Conservation (phyloP, 1,140 invertebrate species). For the Callitettix versicolor region DNA sequence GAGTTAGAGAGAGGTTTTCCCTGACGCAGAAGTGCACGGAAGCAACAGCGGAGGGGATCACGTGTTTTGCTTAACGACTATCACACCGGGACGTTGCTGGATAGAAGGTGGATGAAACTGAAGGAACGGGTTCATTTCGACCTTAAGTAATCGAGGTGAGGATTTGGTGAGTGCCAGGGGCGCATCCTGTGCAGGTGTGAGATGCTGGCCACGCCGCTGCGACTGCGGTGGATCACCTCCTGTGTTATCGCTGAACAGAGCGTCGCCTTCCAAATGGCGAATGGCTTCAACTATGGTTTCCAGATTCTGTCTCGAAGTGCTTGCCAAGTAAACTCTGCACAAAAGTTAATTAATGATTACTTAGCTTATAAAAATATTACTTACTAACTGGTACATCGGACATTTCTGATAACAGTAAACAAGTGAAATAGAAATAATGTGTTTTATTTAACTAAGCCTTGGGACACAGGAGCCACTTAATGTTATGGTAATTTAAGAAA, state of each 20-base stretch:
- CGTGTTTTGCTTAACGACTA: conserved; percentile 71
- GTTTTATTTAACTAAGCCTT: background rate
- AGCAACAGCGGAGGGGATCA: conserved; percentile 33
- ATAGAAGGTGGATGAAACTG: conserved; percentile 39
- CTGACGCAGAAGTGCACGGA: no score
- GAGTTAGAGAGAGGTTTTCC: no score
- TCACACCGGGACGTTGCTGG: conserved; percentile 64
- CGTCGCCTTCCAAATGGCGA: conserved; percentile 77
- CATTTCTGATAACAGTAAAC: background rate
- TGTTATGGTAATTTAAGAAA: no score
- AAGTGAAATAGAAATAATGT: background rate
- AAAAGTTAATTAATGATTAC: background rate
- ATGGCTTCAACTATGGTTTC: conserved; percentile 98
- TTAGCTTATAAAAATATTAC: background rate
- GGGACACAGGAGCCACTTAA: no score
- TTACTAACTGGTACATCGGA: background rate
- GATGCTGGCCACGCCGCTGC: background rate
- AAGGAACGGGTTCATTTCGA: conserved; percentile 52
- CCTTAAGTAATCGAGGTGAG: conserved; percentile 35
- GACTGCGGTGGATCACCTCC: background rate
- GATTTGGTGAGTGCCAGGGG: conserved; percentile 61
- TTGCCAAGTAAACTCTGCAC: conserved; percentile 53
- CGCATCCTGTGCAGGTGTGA: conserved; percentile 41
- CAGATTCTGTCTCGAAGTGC: conserved; percentile 81
- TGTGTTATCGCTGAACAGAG: conserved; percentile 22